Evolutionary conservation across 2,888 invertebrate species (phyloP), one percentile per base, ranked within the genome.

Genomic region (Aquatica leii): DNA sequence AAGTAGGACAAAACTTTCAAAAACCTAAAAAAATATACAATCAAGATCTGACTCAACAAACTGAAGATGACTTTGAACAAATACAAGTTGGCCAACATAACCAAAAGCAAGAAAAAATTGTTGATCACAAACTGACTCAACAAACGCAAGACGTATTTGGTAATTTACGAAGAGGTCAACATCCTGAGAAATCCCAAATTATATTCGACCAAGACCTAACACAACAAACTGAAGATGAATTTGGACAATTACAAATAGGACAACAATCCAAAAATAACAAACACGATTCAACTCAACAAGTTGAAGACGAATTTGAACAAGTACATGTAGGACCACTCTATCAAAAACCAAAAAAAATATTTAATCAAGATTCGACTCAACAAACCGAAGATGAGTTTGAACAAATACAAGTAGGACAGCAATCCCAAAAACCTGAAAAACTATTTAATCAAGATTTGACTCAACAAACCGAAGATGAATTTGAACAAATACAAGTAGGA

Each of bases 391-490:
- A 43, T 20, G 34, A 34, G 14, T 6, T 2, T 14, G 53, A 31
- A 17, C 37, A 63, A 31, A 9, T 57, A 37, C 37, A 24, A 54
- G 20, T 59, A 31, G 64, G 56, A 6, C 31, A 41, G 6, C 54
- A 61, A 17, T 24, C 24, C 24, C 52, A 43, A 12, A 37, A 24
- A 24, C 24, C 24, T 24, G 4, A 18, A 17, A 43, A 43, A 8
- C 14, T 43, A 11, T 11, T 34, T 11, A 46, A 46, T 11, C 17
- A 49, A 18, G 63, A 63, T 67, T 48, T 73, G 50, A 67, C 67
- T 4, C 73, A 76, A 62, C 65, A 73, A 65, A 70, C 67, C 34
- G 64, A 68, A 57, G 43, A n/a, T n/a, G 43, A 43, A 43, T 43
- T 43, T 12, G 43, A 14, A 17, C 43, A 43, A 14, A 12, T 43